Evolutionary conservation across 2,113 vertebrate species (phyloP).

Genomic region (Mesitornis unicolor): DNA sequence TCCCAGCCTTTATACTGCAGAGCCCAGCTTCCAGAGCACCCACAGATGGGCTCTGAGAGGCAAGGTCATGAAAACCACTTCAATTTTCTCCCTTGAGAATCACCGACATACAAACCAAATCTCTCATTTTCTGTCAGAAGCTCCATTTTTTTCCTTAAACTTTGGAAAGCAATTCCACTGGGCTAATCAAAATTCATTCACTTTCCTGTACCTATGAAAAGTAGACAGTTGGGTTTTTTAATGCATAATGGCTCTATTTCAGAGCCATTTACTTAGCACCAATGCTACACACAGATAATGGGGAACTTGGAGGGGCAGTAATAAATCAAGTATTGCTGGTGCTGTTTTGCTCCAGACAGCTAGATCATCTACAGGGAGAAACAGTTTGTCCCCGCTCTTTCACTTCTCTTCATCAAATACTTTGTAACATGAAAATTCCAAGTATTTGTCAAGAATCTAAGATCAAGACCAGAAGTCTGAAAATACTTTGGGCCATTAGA

Average conservation of each 20-base stretch:
- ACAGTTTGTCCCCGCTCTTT: background rate
- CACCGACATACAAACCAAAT: background rate
- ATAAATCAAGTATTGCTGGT: background rate
- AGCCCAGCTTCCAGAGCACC: rapidly evolving
- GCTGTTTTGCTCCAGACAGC: background rate
- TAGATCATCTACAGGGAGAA: rapidly evolving
- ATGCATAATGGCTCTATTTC: background rate
- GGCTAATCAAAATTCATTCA: background rate
- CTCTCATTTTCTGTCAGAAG: background rate
- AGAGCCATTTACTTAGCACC: background rate
- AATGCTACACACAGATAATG: background rate
- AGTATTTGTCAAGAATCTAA: background rate
- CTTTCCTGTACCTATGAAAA: background rate
- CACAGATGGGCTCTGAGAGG: background rate
- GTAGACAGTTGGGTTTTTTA: background rate
- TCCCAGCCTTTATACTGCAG: background rate
- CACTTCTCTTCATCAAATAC: background rate
- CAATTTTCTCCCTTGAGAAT: background rate
- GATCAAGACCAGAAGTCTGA: background rate
- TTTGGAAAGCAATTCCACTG: background rate
- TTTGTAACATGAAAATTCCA: background rate
- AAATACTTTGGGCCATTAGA: background rate
- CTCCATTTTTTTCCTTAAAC: background rate
- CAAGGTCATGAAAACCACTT: background rate
- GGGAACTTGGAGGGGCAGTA: background rate